Evolutionary conservation across 1,140 invertebrate genomes (phyloP), one percentile per base, ranked within the genome.

Genomic region (Lepidurus packardi): DNA sequence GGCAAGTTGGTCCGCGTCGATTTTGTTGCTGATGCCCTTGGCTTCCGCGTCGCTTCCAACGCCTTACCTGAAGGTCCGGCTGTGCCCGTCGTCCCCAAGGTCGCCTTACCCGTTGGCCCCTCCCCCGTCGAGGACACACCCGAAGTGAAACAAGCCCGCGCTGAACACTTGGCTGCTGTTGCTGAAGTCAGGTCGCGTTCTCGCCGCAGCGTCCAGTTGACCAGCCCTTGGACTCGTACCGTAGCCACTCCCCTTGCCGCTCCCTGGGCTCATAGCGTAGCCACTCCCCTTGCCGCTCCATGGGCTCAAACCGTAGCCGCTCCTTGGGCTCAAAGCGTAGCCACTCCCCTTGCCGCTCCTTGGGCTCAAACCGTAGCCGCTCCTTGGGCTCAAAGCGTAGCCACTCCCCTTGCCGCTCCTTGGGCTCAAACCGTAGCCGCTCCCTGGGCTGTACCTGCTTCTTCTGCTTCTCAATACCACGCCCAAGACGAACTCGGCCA

Each of bases 1-100:
- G 86, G 86, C n/a, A 82, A 82, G 80, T 83, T 89, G 34, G 85
- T 89, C 80, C 84, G 85, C 75, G 86, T 86, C 81, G 86, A 88
- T 81, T 87, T 86, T 81, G 83, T 85, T 44, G 86, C 86, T 80
- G 86, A 85, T 78, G 81, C 80, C 77, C 80, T 82, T 8, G 89
- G 89, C 79, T 89, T 88, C 85, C 87, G 88, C 75, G 88, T 86
- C 34, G 85, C 86, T 77, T 83, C 82, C 81, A 86, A 86, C 79
- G 85, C 85, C 80, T 86, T 89, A 21, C 84, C 88, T 53, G 84
- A 84, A 74, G 87, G 85, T n/a, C 81, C 82, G 6, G 74, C 34
- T 21, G 80, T 44, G 1, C 42, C 44, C 73, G 74, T 41, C 43
- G 34, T 42, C 9, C 25, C 42, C 11, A 47, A 47, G 16, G 21